Base-by-base conservation (phyloP, 2,113 vertebrate species). In the Psammodynastes pulverulentus region DNA sequence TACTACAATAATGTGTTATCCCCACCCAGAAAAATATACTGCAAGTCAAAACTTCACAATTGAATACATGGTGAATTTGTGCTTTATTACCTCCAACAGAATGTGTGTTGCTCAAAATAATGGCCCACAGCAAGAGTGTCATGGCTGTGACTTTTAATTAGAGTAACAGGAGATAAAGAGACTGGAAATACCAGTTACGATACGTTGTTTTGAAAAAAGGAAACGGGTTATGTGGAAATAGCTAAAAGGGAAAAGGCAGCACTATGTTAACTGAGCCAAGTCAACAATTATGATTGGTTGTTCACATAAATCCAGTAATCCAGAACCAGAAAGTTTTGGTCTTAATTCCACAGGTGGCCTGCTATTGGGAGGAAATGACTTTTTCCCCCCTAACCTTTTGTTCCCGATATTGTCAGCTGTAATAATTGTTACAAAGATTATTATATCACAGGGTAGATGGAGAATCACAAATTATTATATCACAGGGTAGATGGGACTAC, bases 31-130 rank as follows among this genome's bases (percentile, higher is more conserved):
- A 87, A 72, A 13, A 79, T 88, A 39, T 49, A 24, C 9, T 29
- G 84, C n/a, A 54, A 92, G 26, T 45, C n/a, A 92, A 92, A 92
- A 88, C 49, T 91, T 9, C 43, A 48, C 15, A 72, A 39, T 84
- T 54, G 29, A 43, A 51, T 49, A 23, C 43, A 13, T 5, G 46
- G 48, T 43, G 52, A 79, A 53, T 23, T 24, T 43, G 86, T 58
- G 24, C 48, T 91, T 67, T 67, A 87, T 79, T 49, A 51, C 45
- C 84, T 79, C 86, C 85, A 88, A 23, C 17, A 51, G 58, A 49
- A 45, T 54, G 13, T 24, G 10, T 48, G 29, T 39, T 91, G 26
- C 3, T 34, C 87, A 34, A 39, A 29, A n/a, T 23, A 51, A 51
- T 34, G 10, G 39, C n/a, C 90, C 45, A 53, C 21, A 26, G 23